Base-by-base conservation (phyloP, 2,888 invertebrate genomes). In the Stenotaenia linearis region DNA sequence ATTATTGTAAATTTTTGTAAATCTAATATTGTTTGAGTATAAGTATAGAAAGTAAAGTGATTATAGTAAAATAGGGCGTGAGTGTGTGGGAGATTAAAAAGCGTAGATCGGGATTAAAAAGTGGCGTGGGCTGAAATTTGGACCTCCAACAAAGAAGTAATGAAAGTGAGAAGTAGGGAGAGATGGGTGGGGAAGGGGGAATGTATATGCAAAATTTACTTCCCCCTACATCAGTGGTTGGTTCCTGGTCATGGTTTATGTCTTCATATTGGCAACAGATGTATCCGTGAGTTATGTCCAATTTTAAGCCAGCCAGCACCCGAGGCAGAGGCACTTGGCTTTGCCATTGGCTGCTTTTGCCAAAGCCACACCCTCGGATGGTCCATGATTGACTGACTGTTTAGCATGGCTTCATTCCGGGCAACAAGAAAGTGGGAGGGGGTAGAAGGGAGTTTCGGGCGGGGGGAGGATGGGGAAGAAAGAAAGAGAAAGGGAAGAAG, bases 191-290 rank as follows among this genome's bases (percentile, higher is more conserved):
- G 6, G 56, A 10, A 6, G 75, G 75, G 75, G 23, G 15, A 25
- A 50, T 50, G 50, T 50, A 21, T 50, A 50, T 50, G 50, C 50
- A 50, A 74, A 74, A 30, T 74, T 74, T 35, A 76, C 32, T 37
- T 37, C 76, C 76, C 76, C 37, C 25, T n/a, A 35, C 35, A 76
- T 35, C 32, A 76, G 76, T 76, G 76, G 76, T 35, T 25, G 37
- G 78, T 78, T 69, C 69, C 35, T 78, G 78, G 69, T 69, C 78
- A 78, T 78, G 78, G 78, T 78, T 78, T 78, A 78, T 78, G 78
- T 78, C 78, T 69, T 69, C 78, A 78, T 78, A 78, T 78, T 78
- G 78, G 78, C 78, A 78, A 61, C 78, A 78, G 78, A 78, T 78
- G 78, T 78, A 78, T 21, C 69, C 69, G 32, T 78, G 69, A 78